phyloP scores from a whole-genome alignment of 2,113 vertebrate species.

The Phycodurus eques region DNA sequence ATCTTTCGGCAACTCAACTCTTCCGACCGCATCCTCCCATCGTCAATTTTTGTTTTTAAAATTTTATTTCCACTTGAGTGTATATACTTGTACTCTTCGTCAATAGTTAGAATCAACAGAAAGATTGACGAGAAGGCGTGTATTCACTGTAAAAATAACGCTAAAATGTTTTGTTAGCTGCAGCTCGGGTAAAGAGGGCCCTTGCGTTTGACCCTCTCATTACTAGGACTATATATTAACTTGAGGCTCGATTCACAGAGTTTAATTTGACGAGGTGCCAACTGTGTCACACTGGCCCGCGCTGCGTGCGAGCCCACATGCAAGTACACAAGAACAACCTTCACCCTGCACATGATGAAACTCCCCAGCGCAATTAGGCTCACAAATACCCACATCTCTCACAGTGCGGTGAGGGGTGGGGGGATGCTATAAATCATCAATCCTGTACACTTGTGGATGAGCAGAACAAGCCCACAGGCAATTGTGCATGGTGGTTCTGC shows the following conservation, averaged over 20 bases:
- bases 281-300: constrained; percentile 16
- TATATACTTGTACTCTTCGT: too few relatives aligned
- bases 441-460: constrained; percentile 41
- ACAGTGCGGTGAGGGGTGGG: constrained; percentile 5
- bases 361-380: constrained; percentile 54
- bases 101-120: too few relatives aligned
- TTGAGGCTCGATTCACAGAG: constrained; percentile 45
- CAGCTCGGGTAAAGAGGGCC: too few relatives aligned
- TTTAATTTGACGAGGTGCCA: constrained; percentile 48
- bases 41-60: too few relatives aligned
- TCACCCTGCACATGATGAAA: constrained; percentile 33
- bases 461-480: constrained; percentile 38
- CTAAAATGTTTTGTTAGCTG: too few relatives aligned
- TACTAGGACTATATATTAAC: not conserved
- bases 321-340: not conserved
- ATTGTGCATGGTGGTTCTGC: constrained; percentile 14
- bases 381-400: constrained; percentile 59
- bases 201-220: not conserved
- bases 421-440: constrained; percentile 63
- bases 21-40: too few relatives aligned
- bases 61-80: too few relatives aligned
- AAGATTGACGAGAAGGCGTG: too few relatives aligned
- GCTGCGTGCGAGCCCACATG: constrained; percentile 4
- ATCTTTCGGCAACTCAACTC: too few relatives aligned
- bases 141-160: too few relatives aligned